Conservation (phyloP, 2,113 vertebrate species). For the Microtus montanus region DNA sequence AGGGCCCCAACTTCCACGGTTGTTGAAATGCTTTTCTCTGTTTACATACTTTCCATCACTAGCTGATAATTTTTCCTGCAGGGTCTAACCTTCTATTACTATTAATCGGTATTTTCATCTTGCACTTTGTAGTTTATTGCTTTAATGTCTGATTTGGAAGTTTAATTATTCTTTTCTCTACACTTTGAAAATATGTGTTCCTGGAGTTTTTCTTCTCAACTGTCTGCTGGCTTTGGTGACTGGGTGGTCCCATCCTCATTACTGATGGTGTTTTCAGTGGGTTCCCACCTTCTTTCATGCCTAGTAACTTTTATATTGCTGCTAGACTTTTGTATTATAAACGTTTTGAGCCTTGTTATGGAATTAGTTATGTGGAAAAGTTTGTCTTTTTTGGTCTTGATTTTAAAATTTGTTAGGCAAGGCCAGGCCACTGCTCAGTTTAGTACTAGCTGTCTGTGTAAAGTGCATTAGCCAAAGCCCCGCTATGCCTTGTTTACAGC, state of each 20-base stretch:
- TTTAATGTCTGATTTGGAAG: not conserved
- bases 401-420: not conserved
- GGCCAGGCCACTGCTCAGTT: not conserved
- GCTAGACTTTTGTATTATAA: not conserved
- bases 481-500: not conserved
- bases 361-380: not conserved
- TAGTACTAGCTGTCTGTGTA: not conserved
- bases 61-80: not conserved
- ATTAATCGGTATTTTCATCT: not conserved
- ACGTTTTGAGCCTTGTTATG: not conserved
- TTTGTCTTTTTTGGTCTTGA: not conserved
- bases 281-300: not conserved
- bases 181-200: not conserved
- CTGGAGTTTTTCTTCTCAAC: not conserved
- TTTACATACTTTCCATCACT: not conserved
- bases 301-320: not conserved
- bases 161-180: not conserved
- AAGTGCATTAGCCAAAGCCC: not conserved
- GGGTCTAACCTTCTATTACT: not conserved
- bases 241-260: not conserved
- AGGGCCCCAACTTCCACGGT: not conserved
- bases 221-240: not conserved
- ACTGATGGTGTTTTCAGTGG: not conserved
- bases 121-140: not conserved
- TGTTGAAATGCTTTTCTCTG: not conserved